phyloP scores from a whole-genome alignment of 2,888 invertebrate genomes.

The Drosophila nr. medialis region DNA sequence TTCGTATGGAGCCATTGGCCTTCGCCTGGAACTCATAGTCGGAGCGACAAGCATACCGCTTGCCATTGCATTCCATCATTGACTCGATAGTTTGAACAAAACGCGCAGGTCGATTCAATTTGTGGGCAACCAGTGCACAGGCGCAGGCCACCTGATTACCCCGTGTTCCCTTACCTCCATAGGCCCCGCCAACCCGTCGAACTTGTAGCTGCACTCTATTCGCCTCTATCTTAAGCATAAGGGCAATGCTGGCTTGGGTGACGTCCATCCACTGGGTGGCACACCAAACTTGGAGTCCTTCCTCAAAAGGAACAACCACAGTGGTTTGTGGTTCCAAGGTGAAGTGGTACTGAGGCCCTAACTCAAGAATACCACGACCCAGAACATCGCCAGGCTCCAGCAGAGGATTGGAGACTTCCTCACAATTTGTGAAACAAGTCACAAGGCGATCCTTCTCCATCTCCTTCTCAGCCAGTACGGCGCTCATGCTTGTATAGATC shows the following conservation, averaged over 20 bases:
- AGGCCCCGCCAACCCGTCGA: constrained; percentile 91
- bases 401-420: not conserved
- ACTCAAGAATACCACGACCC: constrained; percentile 85
- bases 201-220: constrained; percentile 90
- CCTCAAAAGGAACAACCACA: constrained; percentile 88
- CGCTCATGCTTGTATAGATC: constrained; percentile 80
- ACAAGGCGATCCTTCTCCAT: constrained; percentile 62
- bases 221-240: constrained; percentile 84
- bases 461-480: constrained; percentile 84
- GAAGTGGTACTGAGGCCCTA: constrained; percentile 90
- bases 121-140: constrained; percentile 89
- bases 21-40: constrained; percentile 89
- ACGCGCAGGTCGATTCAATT: constrained; percentile 88
- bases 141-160: constrained; percentile 87
- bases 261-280: constrained; percentile 89
- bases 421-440: constrained; percentile 28
- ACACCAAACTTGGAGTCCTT: constrained; percentile 88
- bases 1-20: constrained; percentile 88
- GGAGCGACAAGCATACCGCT: constrained; percentile 87
- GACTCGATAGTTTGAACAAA: constrained; percentile 90
- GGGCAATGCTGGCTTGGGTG: constrained; percentile 86
- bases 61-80: constrained; percentile 90
- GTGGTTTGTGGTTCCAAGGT: constrained; percentile 91
- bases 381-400: constrained; percentile 55
- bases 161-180: constrained; percentile 91